These are phyloP conservation scores for Leptothorax acervorum DNA, from an alignment of 2,888 invertebrate species.

Conservation along the genomic window DNA sequence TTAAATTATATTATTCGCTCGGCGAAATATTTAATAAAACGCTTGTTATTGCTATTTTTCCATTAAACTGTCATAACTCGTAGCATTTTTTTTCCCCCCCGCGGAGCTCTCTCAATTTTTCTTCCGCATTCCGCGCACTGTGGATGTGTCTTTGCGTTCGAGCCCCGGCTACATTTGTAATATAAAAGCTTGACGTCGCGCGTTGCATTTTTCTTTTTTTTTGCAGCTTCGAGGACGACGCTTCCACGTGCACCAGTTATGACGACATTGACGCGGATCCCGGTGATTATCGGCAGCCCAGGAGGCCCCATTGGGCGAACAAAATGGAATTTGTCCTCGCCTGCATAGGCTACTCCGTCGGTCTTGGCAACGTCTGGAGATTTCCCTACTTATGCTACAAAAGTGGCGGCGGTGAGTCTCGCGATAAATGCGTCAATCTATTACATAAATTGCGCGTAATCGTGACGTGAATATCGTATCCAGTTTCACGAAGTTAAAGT, in stretches of 20 bases:
- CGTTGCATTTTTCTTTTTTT: slow-evolving; percentile 77
- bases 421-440: slow-evolving; percentile 15
- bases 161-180: background rate
- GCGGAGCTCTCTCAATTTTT: slow-evolving; percentile 13
- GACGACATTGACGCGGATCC: slow-evolving; percentile 89
- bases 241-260: slow-evolving; percentile 91
- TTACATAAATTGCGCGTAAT: slow-evolving; percentile 9
- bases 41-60: slow-evolving; percentile 20
- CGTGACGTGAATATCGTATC: slow-evolving; percentile 9
- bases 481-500: slow-evolving; percentile 2
- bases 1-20: slow-evolving; percentile 15
- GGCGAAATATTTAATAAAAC: slow-evolving; percentile 30
- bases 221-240: slow-evolving; percentile 91
- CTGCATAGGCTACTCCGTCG: slow-evolving; percentile 95
- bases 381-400: slow-evolving; percentile 97
- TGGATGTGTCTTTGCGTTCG: background rate
- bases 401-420: slow-evolving; percentile 93
- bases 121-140: slow-evolving; percentile 16
- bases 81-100: slow-evolving; percentile 13
- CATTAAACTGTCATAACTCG: slow-evolving; percentile 37
- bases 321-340: slow-evolving; percentile 96
- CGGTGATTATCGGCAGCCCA: slow-evolving; percentile 89
- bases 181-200: background rate
- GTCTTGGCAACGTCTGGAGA: slow-evolving; percentile 96
- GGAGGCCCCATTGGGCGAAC: slow-evolving; percentile 94